Conservation (phyloP, 2,113 vertebrate species). For the Morone saxatilis region DNA sequence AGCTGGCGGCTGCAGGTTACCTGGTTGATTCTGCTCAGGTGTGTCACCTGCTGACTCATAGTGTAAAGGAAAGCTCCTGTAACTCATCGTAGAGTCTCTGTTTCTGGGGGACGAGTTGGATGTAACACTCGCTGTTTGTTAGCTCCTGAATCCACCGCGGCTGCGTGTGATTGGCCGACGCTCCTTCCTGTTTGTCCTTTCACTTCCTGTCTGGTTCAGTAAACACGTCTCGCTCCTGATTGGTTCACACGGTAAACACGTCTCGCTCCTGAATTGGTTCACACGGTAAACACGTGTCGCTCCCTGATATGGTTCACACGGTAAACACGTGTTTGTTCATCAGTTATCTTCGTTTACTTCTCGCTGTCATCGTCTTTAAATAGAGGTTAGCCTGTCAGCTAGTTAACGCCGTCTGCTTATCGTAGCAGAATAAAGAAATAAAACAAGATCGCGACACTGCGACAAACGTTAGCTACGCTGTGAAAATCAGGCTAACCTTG, state of each 20-base stretch:
- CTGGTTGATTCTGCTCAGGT: conserved; percentile 31
- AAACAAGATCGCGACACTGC: too few relatives aligned
- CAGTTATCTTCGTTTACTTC: too few relatives aligned
- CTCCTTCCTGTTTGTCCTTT: background rate
- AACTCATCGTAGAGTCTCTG: background rate
- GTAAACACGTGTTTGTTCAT: too few relatives aligned
- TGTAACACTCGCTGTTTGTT: background rate
- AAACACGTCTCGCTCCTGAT: background rate
- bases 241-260: background rate
- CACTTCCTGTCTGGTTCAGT: background rate
- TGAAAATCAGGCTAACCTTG: too few relatives aligned
- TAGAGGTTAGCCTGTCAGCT: too few relatives aligned
- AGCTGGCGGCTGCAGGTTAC: background rate
- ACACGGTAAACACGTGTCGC: too few relatives aligned
- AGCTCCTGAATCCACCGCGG: background rate
- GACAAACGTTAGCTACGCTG: too few relatives aligned
- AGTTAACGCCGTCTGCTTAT: too few relatives aligned
- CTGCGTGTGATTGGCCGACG: background rate
- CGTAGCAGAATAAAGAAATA: too few relatives aligned
- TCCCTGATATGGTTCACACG: too few relatives aligned
- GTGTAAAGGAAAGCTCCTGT: conserved; percentile 1
- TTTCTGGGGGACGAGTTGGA: background rate
- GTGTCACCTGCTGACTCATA: conserved; percentile 24
- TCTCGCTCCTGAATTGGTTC: too few relatives aligned
- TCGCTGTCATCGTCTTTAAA: too few relatives aligned